Evolutionary conservation across 2,797 vertebrate genomes (phyloP).

Genomic region (Selene dorsalis): DNA sequence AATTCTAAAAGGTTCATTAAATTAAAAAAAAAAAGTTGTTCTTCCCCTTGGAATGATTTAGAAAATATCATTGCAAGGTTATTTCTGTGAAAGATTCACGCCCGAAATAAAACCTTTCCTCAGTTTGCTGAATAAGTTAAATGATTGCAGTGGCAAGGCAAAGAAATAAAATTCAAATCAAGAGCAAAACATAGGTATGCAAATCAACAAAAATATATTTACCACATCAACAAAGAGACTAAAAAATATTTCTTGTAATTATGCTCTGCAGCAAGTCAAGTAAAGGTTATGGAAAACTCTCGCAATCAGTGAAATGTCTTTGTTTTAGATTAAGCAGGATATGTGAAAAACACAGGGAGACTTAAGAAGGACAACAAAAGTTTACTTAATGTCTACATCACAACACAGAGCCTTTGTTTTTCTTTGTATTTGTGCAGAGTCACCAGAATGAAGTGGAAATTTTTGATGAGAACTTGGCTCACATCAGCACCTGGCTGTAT

Average conservation of each 20-base stretch:
- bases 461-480: constrained; percentile 96
- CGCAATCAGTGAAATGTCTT: not conserved
- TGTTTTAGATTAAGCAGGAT: constrained; percentile 16
- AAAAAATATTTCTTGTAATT: constrained; percentile 14
- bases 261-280: not conserved
- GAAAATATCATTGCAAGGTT: not conserved
- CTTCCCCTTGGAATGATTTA: not conserved
- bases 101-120: not conserved
- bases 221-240: not conserved
- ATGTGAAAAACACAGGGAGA: not conserved
- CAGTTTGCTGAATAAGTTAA: not conserved
- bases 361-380: not conserved
- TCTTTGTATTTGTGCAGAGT: constrained; percentile 80
- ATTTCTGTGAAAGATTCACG: constrained; percentile 20
- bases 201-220: constrained; percentile 7
- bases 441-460: constrained; percentile 96
- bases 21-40: constrained; percentile 5
- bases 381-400: constrained; percentile 11
- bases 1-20: not conserved
- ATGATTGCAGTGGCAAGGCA: not conserved
- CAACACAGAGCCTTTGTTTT: constrained; percentile 15
- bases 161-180: not conserved
- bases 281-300: not conserved
- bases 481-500: constrained; percentile 99
- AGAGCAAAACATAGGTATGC: constrained; percentile 16